Conservation (phyloP, 2,797 vertebrate genomes). For the Margarornis squamiger region DNA sequence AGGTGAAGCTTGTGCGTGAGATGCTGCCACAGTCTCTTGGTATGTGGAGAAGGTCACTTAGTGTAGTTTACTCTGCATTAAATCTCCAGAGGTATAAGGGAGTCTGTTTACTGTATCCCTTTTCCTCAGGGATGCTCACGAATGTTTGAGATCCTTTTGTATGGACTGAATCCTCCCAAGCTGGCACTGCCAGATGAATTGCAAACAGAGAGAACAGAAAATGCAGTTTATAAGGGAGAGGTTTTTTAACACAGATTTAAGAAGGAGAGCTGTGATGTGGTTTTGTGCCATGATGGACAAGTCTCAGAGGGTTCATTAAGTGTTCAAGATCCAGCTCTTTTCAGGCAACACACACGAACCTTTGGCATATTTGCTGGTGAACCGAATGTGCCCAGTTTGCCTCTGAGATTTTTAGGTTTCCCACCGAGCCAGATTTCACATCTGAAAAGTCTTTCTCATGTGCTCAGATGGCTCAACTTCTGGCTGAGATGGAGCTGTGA, state of each 20-base stretch:
- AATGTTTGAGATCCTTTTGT: neutral
- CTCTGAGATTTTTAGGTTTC: neutral
- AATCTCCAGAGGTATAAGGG: neutral
- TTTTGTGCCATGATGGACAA: neutral
- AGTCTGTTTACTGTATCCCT: neutral
- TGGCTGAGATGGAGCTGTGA: conserved; percentile 35
- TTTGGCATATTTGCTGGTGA: neutral
- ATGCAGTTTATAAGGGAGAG: neutral
- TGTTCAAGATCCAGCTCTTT: neutral
- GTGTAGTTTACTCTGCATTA: neutral
- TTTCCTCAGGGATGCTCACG: neutral
- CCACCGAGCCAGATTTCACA: neutral
- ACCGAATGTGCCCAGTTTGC: neutral
- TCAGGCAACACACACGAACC: neutral
- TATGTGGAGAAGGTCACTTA: neutral
- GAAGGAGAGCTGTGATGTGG: neutral
- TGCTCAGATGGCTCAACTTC: conserved; percentile 50
- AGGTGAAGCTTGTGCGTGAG: neutral
- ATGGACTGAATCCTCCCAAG: neutral
- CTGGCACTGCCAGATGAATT: neutral
- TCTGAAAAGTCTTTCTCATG: conserved; percentile 7
- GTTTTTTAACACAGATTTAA: neutral
- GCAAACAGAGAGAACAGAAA: neutral
- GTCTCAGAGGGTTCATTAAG: neutral
- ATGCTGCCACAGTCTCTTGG: neutral